These are phyloP conservation scores for Avahi laniger DNA, from an alignment of 2,797 vertebrate genomes.

Conservation along the genomic window DNA sequence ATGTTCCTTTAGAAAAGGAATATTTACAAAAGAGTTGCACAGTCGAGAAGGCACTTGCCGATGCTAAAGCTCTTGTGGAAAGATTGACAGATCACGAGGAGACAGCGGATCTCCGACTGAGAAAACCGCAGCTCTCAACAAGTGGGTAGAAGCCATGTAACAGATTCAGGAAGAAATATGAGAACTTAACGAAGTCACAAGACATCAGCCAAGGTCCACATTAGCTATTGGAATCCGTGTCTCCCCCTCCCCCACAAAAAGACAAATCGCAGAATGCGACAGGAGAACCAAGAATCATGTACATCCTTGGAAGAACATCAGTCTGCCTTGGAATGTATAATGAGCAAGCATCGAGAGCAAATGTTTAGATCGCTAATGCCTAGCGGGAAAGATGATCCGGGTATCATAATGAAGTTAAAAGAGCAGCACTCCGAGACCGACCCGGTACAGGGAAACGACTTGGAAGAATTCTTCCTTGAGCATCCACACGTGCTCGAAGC, in stretches of 20 bases:
- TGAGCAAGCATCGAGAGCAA: conserved; percentile 99
- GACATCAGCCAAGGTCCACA: conserved; percentile 96
- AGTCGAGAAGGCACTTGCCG: conserved; percentile 95
- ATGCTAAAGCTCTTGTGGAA: conserved; percentile 96
- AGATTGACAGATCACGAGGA: conserved; percentile 95
- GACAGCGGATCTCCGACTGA: conserved; percentile 95
- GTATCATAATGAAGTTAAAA: conserved; percentile 94
- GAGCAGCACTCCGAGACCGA: conserved; percentile 94
- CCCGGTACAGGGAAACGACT: conserved; percentile 68
- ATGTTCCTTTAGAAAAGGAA: conserved; percentile 82
- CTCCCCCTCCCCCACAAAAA: no score
- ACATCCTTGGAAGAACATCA: conserved; percentile 97
- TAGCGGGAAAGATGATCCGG: conserved; percentile 95
- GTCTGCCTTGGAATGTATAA: conserved; percentile 97
- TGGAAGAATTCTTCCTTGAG: conserved; percentile 73
- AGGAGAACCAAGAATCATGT: conserved; percentile 97
- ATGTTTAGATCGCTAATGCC: conserved; percentile 96
- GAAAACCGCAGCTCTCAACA: conserved; percentile 96
- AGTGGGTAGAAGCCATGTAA: conserved; percentile 97
- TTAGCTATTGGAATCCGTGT: conserved; percentile 96
- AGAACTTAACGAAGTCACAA: conserved; percentile 95
- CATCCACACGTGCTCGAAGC: conserved; percentile 71
- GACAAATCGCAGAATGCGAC: conserved; percentile 95
- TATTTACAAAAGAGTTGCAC: conserved; percentile 89
- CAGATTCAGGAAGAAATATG: conserved; percentile 99